Base-by-base conservation (phyloP, 2,113 vertebrate species). In the Grallaria varia region DNA sequence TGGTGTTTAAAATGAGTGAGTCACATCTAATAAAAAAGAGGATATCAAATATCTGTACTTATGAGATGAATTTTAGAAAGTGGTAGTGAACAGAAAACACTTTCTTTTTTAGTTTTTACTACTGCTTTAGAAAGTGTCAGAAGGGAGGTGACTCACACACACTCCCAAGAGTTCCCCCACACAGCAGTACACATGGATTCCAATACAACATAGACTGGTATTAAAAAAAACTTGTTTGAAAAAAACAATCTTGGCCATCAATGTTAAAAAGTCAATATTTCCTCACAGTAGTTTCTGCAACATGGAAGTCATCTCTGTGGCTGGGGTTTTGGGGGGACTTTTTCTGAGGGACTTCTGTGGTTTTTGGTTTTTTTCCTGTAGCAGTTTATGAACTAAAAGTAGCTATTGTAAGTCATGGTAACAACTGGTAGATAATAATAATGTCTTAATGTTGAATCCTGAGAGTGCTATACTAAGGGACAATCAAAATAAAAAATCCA, bases 281-380 rank as follows among this genome's bases (percentile, higher is more conserved):
- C 27, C 23, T 73, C 45, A 58, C 8, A 14, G 25, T 44, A 25
- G 3, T 27, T 77, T 19, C 12, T 78, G 15, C 10, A 59, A 53
- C 18, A 39, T 8, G 1, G 22, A 60, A 58, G 4, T 49, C 63
- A 4, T 19, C 4, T 60, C 33, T 52, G 19, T 52, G 23, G 1
- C 18, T 84, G 44, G 1, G 1, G 4, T 33, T 40, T 53, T 14
- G 1, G 4, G 2, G 7, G 10, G 2, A 5, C 25, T 20, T 14
- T 35, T 59, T 83, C 60, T 49, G 39, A 42, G 22, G 9, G 15
- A 14, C 21, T 93, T 89, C 37, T 35, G 10, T 31, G 12, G 1
- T n/a, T n/a, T n/a, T n/a, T n/a, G 0, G 0, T 8, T 37, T 66
- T 68, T 73, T 66, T 8, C 9, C 30, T 44, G 11, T 33, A 84